Percentiles rank a stretch among this genome's conserved stretches.
phyloP scores from a whole-genome alignment of 2,888 invertebrate species.

The Ecdyonurus torrentis region DNA sequence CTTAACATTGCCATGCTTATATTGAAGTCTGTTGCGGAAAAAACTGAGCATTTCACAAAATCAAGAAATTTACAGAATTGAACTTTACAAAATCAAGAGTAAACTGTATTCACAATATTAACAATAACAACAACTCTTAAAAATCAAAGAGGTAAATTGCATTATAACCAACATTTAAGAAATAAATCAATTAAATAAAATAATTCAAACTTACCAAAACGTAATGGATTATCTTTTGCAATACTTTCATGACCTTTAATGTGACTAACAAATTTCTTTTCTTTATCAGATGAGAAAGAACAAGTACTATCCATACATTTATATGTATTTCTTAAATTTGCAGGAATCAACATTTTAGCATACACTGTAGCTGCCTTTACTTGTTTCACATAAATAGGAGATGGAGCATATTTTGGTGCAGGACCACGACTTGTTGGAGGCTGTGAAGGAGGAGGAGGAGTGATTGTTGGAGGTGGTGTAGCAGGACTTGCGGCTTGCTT shows the following conservation, averaged over 20 bases:
- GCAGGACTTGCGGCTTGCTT: neutral
- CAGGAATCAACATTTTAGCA: slow-evolving; percentile 22
- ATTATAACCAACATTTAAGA: too few relatives aligned
- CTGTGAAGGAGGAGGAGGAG: neutral
- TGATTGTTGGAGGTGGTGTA: neutral
- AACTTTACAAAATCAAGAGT: too few relatives aligned
- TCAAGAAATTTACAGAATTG: too few relatives aligned
- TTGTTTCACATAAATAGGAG: slow-evolving; percentile 10
- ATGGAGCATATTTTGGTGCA: neutral
- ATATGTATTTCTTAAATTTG: slow-evolving; percentile 29
- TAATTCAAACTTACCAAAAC: too few relatives aligned
- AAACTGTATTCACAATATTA: too few relatives aligned
- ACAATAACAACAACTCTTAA: too few relatives aligned
- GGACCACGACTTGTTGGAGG: neutral
- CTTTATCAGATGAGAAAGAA: slow-evolving; percentile 27
- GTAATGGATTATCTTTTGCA: neutral
- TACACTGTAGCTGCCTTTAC: slow-evolving; percentile 10
- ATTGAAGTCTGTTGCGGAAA: too few relatives aligned
- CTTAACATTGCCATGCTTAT: too few relatives aligned
- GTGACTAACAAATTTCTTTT: slow-evolving; percentile 24
- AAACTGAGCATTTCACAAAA: too few relatives aligned
- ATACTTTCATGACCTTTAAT: slow-evolving; percentile 2
- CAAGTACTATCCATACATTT: slow-evolving; percentile 39
- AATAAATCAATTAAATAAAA: too few relatives aligned
- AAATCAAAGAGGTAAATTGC: too few relatives aligned